Evolutionary conservation across 2,113 vertebrate genomes (phyloP).

Genomic region (Henicopernis longicauda): DNA sequence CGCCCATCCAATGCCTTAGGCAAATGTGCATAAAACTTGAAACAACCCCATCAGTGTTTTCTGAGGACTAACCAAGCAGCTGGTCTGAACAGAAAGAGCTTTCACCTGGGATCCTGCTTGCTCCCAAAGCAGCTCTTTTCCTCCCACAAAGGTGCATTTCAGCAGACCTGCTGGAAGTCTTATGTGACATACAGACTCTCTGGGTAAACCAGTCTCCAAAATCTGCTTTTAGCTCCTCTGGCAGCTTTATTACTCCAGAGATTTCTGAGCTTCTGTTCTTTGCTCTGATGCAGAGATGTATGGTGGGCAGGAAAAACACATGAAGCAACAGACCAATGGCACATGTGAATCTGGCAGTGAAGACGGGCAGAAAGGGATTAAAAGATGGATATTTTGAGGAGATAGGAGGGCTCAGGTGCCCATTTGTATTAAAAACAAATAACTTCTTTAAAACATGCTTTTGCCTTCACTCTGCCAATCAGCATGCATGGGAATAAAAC

Average conservation of each 20-base stretch:
- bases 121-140: conserved; percentile 9
- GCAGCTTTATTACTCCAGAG: conserved; percentile 33
- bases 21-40: neutral
- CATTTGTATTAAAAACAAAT: neutral
- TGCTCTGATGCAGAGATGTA: neutral
- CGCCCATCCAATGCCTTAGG: neutral
- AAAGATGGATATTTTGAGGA: neutral
- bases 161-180: conserved; percentile 27
- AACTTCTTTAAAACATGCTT: neutral
- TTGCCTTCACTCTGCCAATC: neutral
- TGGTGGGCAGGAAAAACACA: neutral
- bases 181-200: conserved; percentile 10
- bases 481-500: neutral
- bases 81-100: conserved; percentile 26
- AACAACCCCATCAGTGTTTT: neutral
- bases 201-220: neutral
- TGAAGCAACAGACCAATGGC: neutral
- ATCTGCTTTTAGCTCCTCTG: conserved; percentile 20
- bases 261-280: conserved; percentile 23
- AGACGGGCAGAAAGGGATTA: neutral
- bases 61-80: conserved; percentile 31
- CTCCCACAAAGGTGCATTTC: conserved; percentile 32
- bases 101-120: neutral
- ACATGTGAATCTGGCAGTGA: neutral
- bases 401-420: neutral